Evolutionary conservation across 2,113 vertebrate genomes (phyloP).

Genomic region (Tympanuchus pallidicinctus): DNA sequence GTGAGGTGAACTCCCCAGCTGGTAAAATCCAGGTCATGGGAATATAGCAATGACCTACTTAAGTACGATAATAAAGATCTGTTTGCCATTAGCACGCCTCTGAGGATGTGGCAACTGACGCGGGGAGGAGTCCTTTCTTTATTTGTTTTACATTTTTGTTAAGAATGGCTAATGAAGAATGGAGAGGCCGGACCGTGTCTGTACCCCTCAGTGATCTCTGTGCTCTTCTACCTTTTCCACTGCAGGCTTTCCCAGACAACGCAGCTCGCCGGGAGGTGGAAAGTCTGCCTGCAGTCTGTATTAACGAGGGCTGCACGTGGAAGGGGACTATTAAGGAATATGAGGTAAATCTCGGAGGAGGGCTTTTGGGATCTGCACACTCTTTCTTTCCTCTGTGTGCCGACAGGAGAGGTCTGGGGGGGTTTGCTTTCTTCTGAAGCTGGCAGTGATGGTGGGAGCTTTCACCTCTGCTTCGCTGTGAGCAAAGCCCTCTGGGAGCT

Average conservation of each 20-base stretch:
- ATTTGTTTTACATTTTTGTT: neutral
- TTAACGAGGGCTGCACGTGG: constrained; percentile 86
- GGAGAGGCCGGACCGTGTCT: neutral
- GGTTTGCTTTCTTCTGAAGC: accelerated
- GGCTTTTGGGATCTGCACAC: accelerated
- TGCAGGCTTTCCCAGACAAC: constrained; percentile 93
- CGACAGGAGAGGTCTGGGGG: neutral
- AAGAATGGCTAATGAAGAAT: neutral
- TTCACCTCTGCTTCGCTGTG: neutral
- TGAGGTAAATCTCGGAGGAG: constrained; percentile 77
- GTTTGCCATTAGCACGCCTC: neutral
- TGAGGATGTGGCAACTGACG: neutral
- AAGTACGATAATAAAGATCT: accelerated
- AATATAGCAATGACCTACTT: neutral
- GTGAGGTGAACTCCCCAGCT: neutral
- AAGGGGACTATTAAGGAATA: constrained; percentile 92
- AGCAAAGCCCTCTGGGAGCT: neutral
- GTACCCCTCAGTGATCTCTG: neutral
- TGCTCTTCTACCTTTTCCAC: neutral
- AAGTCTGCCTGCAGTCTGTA: constrained; percentile 87
- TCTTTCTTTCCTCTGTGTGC: neutral
- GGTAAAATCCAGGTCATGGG: neutral
- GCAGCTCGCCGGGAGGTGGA: constrained; percentile 93
- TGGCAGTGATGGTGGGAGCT: neutral
- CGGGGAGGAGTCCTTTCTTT: neutral